These are phyloP conservation scores for Pammene fasciana DNA, from an alignment of 2,888 invertebrate species.

Conservation along the genomic window DNA sequence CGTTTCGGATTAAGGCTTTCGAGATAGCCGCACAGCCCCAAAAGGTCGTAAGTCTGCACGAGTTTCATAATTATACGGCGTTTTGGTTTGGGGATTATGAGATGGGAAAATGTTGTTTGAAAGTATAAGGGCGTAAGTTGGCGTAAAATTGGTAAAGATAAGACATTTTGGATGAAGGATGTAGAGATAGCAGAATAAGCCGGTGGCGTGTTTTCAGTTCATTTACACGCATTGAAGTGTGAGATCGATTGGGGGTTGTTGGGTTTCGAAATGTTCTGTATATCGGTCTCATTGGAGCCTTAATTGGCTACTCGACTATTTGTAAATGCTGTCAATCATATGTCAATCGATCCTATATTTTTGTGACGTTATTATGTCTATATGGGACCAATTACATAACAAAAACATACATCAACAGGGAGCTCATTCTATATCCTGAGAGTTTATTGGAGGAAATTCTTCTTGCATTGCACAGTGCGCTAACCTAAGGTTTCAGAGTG, in stretches of 20 bases:
- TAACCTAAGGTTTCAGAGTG: too few species aligned
- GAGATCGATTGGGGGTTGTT: slow-evolving; percentile 6
- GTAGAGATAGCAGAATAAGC: slow-evolving; percentile 12
- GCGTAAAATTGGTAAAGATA: not conserved
- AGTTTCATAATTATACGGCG: not conserved
- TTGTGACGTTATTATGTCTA: too few species aligned
- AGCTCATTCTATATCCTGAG: too few species aligned
- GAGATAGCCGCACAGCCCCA: not conserved
- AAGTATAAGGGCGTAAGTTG: not conserved
- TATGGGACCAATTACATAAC: too few species aligned
- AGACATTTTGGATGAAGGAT: not conserved
- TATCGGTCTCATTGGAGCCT: not conserved
- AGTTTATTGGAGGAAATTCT: too few species aligned
- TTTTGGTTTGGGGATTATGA: not conserved
- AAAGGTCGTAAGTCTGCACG: slow-evolving; percentile 7
- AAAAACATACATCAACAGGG: too few species aligned
- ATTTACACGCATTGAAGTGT: slow-evolving; percentile 32
- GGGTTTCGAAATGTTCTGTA: not conserved
- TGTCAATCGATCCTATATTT: too few species aligned
- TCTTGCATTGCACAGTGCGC: too few species aligned
- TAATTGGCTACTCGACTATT: too few species aligned
- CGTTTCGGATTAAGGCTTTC: not conserved
- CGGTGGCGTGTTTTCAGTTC: slow-evolving; percentile 24
- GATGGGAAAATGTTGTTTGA: not conserved
- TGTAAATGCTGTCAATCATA: too few species aligned